A percentile compares a stretch with the other conserved stretches of the same genome.
Conservation (phyloP, 2,113 vertebrate species). For the Megaceryle torquata region DNA sequence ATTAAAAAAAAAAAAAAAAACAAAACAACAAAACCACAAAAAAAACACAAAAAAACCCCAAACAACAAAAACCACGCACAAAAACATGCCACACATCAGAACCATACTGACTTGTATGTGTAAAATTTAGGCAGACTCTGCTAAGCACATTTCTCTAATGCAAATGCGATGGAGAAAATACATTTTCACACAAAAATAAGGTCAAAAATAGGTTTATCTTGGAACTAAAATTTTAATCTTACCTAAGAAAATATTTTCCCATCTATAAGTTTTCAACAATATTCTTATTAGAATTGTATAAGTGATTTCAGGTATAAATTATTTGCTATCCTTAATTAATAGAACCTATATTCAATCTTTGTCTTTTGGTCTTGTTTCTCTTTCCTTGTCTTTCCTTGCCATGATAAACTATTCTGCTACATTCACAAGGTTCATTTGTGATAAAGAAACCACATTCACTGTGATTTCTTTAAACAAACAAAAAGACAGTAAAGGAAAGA, state of each 20-base stretch:
- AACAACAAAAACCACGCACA: too few species aligned
- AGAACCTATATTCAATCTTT: not conserved
- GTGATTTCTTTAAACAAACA: constrained; percentile 72
- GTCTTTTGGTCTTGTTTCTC: not conserved
- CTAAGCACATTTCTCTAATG: not conserved
- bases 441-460: not conserved
- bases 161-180: constrained; percentile 1
- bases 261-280: constrained; percentile 19
- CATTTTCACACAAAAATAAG: constrained; percentile 5
- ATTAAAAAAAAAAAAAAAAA: not conserved
- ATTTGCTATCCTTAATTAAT: constrained; percentile 50
- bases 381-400: constrained; percentile 45
- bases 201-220: constrained; percentile 35
- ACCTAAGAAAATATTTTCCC: constrained; percentile 55
- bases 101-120: not conserved
- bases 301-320: constrained; percentile 35
- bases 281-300: not conserved
- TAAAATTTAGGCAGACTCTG: not conserved
- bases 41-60: too few species aligned
- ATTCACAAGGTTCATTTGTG: constrained; percentile 9
- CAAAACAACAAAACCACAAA: not conserved
- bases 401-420: constrained; percentile 61
- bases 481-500: constrained; percentile 53
- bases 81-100: not conserved
- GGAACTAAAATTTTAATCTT: constrained; percentile 25